Conservation (phyloP, 2,888 invertebrate genomes). For the Pyrgus malvae region DNA sequence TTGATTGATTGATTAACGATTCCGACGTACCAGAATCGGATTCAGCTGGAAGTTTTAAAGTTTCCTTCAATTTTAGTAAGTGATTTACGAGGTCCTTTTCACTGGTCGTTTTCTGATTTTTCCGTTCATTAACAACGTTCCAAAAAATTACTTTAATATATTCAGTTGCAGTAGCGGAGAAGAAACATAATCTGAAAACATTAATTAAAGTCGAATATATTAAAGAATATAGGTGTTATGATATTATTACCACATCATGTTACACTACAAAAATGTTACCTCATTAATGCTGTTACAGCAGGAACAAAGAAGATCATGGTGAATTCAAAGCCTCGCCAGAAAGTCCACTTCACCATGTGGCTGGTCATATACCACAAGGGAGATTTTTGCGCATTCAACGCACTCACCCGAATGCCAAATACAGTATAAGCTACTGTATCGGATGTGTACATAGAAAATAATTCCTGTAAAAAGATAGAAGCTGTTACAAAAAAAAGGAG, state of each 20-base stretch:
- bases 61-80: conserved; percentile 57
- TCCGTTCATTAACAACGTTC: conserved; percentile 51
- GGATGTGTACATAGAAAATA: conserved; percentile 67
- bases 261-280: too few relatives aligned
- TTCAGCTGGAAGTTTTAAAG: conserved; percentile 54
- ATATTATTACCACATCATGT: too few relatives aligned
- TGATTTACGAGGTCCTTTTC: conserved; percentile 61
- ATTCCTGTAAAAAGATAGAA: conserved; percentile 42
- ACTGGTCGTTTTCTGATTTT: conserved; percentile 39
- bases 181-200: conserved; percentile 53
- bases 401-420: conserved; percentile 60
- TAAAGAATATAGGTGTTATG: too few relatives aligned
- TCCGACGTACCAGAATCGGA: conserved; percentile 45
- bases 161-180: conserved; percentile 55
- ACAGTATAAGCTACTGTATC: conserved; percentile 63
- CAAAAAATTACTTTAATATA: conserved; percentile 57
- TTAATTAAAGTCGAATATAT: background rate
- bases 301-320: conserved; percentile 59
- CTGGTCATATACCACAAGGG: conserved; percentile 64
- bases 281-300: conserved; percentile 48
- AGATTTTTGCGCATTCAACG: conserved; percentile 51
- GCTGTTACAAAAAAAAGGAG: too few relatives aligned
- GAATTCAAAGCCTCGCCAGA: conserved; percentile 63
- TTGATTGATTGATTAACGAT: background rate
- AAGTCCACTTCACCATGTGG: conserved; percentile 65